phyloP scores from a whole-genome alignment of 2,797 vertebrate species.

The Falco novaeseelandiae region DNA sequence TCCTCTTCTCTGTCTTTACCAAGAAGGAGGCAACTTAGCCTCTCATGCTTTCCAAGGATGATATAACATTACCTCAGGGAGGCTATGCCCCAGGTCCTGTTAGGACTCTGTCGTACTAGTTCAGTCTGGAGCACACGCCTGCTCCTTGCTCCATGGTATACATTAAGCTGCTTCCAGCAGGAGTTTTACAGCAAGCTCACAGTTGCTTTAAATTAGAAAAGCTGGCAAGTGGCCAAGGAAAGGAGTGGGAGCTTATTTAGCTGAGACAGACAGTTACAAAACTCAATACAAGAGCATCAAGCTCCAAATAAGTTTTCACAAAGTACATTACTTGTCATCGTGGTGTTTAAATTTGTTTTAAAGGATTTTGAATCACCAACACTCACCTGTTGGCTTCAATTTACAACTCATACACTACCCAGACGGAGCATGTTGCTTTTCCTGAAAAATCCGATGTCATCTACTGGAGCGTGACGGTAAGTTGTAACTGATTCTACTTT shows the following conservation, averaged over 20 bases:
- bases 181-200: conserved; percentile 76
- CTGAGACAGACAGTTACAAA: conserved; percentile 74
- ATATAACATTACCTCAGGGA: not conserved
- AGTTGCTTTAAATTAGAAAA: conserved; percentile 85
- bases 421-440: not conserved
- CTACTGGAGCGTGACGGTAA: conserved; percentile 72
- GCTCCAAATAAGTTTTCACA: conserved; percentile 50
- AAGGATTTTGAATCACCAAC: conserved; percentile 12
- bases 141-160: conserved; percentile 32
- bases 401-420: conserved; percentile 18
- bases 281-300: conserved; percentile 54
- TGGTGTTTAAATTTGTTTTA: not conserved
- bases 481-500: conserved; percentile 16
- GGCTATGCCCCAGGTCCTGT: not conserved
- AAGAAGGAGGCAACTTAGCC: conserved; percentile 3
- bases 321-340: conserved; percentile 1
- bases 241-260: conserved; percentile 77
- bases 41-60: conserved; percentile 34
- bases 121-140: not conserved
- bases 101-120: not conserved
- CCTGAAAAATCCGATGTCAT: conserved; percentile 18
- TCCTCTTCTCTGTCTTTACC: not conserved
- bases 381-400: conserved; percentile 1
- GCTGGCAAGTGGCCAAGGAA: conserved; percentile 75
- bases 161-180: conserved; percentile 67